phyloP scores from a whole-genome alignment of 2,797 vertebrate genomes.

The Anolis apletophallus region DNA sequence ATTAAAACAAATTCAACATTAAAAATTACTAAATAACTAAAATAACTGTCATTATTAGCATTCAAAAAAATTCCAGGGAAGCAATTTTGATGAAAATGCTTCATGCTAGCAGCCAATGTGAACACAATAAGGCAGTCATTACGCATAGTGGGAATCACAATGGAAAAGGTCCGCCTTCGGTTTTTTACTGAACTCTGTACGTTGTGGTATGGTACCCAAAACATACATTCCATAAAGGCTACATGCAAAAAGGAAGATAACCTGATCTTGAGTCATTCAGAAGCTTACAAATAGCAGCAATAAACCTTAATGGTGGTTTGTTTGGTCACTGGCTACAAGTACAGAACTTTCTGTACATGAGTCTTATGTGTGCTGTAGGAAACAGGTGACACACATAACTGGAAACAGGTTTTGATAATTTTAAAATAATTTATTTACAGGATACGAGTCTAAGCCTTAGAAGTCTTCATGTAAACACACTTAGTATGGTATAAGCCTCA shows the following conservation, averaged over 20 bases:
- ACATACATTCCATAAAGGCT: neutral
- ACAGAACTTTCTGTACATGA: neutral
- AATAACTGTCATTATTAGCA: neutral
- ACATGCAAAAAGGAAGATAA: neutral
- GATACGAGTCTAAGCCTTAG: neutral
- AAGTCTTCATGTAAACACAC: neutral
- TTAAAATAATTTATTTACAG: constrained; percentile 8
- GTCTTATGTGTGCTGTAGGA: neutral
- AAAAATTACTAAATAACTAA: neutral
- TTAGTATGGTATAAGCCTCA: neutral
- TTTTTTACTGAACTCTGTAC: neutral
- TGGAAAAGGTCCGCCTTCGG: neutral
- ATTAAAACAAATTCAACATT: no score
- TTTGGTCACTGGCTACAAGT: neutral
- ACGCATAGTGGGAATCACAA: neutral
- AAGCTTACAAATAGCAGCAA: neutral
- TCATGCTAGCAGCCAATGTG: neutral
- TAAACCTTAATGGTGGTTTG: neutral
- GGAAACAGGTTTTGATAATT: neutral
- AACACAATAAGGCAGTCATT: neutral
- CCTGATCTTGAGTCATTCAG: neutral
- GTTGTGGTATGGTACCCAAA: neutral
- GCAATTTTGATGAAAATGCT: neutral
- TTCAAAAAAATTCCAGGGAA: neutral
- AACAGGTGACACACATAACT: neutral